Percentiles rank a stretch among this genome's conserved stretches.
phyloP scores from a whole-genome alignment of 1,140 invertebrate genomes.

The Euura saliciscinereae region DNA sequence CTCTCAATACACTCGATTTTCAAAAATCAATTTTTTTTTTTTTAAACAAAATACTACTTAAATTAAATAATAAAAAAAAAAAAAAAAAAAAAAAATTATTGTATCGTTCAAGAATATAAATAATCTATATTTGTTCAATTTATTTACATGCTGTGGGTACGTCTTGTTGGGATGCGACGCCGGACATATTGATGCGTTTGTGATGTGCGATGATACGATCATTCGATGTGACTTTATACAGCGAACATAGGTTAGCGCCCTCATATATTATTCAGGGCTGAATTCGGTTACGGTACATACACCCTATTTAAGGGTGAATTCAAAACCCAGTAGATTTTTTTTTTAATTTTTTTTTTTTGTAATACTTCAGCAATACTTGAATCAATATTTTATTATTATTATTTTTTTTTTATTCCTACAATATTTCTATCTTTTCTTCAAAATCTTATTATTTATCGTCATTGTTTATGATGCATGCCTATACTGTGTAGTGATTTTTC shows the following conservation, averaged over 20 bases:
- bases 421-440: not conserved
- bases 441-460: slow-evolving; percentile 18
- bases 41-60: too few species aligned
- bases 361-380: not conserved
- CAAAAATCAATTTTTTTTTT: too few species aligned
- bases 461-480: slow-evolving; percentile 30
- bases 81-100: too few species aligned
- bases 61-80: too few species aligned
- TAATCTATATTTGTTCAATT: slow-evolving; percentile 41
- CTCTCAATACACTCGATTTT: too few species aligned
- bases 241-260: slow-evolving; percentile 60
- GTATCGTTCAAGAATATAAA: not conserved
- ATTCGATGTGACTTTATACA: slow-evolving; percentile 52
- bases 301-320: slow-evolving; percentile 30
- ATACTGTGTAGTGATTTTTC: slow-evolving; percentile 24
- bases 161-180: slow-evolving; percentile 56
- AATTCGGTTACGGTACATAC: slow-evolving; percentile 48
- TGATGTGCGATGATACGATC: slow-evolving; percentile 52
- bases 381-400: not conserved
- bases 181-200: slow-evolving; percentile 54
- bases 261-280: slow-evolving; percentile 49
- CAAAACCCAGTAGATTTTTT: slow-evolving; percentile 25
- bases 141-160: slow-evolving; percentile 59
- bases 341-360: slow-evolving; percentile 16
- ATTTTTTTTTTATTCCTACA: slow-evolving; percentile 8